Evolutionary conservation across 1,140 invertebrate species (phyloP).

Genomic region (Proctacanthus coquilletti): DNA sequence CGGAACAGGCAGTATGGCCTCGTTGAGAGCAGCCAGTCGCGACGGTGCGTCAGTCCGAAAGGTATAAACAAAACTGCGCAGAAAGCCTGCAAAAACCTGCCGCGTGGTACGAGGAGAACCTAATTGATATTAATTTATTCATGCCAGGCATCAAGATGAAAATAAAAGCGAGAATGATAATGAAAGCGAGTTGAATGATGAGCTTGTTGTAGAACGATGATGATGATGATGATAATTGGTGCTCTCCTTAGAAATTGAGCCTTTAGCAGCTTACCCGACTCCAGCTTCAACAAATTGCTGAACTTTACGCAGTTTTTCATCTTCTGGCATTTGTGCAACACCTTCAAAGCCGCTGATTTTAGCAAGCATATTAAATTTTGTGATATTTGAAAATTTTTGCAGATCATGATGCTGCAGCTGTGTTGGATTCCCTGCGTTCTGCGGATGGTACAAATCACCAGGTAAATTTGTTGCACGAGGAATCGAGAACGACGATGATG

Average conservation of each 20-base stretch:
- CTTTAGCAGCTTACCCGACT: constrained; percentile 15
- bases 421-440: too few species aligned
- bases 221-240: neutral
- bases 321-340: constrained; percentile 11
- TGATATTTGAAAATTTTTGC: too few species aligned
- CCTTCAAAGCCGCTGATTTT: too few species aligned
- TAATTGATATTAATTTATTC: neutral
- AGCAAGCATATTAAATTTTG: too few species aligned
- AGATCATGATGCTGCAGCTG: too few species aligned
- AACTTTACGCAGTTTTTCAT: constrained; percentile 20
- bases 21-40: neutral
- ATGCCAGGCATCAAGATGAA: neutral
- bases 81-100: neutral
- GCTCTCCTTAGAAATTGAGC: neutral
- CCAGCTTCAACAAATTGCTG: constrained; percentile 24
- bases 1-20: neutral
- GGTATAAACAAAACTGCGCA: neutral
- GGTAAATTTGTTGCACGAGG: too few species aligned
- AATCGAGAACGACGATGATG: too few species aligned
- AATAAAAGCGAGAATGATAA: neutral
- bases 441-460: too few species aligned
- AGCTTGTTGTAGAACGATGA: neutral
- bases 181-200: neutral
- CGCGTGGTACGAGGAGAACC: neutral
- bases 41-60: neutral